Evolutionary conservation across 2,113 vertebrate genomes (phyloP).

Genomic region (Bungarus multicinctus): DNA sequence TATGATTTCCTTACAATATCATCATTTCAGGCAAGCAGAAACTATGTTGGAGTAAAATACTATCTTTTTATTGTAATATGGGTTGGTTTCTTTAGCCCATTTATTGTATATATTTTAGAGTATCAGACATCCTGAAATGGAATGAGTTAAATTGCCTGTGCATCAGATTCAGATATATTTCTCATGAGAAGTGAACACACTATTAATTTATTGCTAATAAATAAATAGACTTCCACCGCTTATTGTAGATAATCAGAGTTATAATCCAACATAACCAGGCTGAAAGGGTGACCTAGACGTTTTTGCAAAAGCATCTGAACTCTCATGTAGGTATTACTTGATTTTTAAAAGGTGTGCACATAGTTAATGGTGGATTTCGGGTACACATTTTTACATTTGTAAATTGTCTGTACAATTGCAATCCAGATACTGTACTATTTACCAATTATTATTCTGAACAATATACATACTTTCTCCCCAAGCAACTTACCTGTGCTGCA

Average conservation of each 20-base stretch:
- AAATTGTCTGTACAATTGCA: not conserved
- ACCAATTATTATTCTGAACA: not conserved
- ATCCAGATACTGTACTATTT: not conserved
- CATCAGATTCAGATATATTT: not conserved
- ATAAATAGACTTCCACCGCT: not conserved
- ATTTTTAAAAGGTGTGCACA: not conserved
- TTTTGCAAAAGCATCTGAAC: not conserved
- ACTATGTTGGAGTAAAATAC: not conserved
- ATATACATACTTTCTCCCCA: not conserved
- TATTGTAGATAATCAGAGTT: not conserved
- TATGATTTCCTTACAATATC: not conserved
- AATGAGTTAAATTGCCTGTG: not conserved
- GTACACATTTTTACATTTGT: not conserved
- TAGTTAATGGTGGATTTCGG: not conserved
- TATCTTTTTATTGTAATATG: not conserved
- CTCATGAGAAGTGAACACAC: not conserved
- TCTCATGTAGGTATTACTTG: not conserved
- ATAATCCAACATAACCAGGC: not conserved
- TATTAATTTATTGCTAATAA: not conserved
- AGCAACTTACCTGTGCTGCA: constrained; percentile 76
- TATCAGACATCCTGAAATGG: not conserved
- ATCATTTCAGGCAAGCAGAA: not conserved
- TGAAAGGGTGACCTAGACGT: not conserved
- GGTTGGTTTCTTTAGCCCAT: not conserved
- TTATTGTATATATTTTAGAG: not conserved